Percentiles rank a stretch among this genome's conserved stretches.
These are phyloP conservation scores for Euspilapteryx auroguttella DNA, from an alignment of 2,888 invertebrate genomes.

Conservation along the genomic window DNA sequence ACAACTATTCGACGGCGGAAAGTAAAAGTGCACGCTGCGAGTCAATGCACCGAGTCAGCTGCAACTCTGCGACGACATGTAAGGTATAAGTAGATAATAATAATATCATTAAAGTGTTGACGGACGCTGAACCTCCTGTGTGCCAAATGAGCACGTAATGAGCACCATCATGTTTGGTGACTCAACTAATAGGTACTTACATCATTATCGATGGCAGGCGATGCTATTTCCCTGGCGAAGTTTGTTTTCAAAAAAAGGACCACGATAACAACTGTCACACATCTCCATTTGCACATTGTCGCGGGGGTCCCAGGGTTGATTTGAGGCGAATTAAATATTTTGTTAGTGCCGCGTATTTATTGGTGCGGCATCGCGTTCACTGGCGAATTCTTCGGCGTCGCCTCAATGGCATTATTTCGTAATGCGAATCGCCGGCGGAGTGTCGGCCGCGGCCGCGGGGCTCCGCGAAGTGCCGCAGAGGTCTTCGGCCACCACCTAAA, in stretches of 20 bases:
- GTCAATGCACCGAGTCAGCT: slow-evolving; percentile 25
- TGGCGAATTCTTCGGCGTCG: slow-evolving; percentile 33
- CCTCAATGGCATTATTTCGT: slow-evolving; percentile 50
- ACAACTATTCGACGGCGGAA: too few relatives aligned
- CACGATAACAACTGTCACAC: slow-evolving; percentile 41
- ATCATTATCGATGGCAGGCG: slow-evolving; percentile 29
- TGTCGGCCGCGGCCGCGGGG: slow-evolving; percentile 51
- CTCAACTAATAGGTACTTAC: slow-evolving; percentile 32
- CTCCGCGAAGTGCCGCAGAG: slow-evolving; percentile 31
- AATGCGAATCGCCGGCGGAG: slow-evolving; percentile 39
- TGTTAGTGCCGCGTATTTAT: slow-evolving; percentile 17
- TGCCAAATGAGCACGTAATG: too few relatives aligned
- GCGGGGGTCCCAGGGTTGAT: slow-evolving; percentile 17
- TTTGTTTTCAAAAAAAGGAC: slow-evolving; percentile 20
- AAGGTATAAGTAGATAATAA: slow-evolving; percentile 3
- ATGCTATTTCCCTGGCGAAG: slow-evolving; percentile 27
- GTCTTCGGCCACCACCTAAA: slow-evolving; percentile 45
- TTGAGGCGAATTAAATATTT: slow-evolving; percentile 15
- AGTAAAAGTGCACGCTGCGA: slow-evolving; percentile 43
- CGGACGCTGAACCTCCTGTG: too few relatives aligned
- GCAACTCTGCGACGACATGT: background rate
- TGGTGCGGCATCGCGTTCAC: slow-evolving; percentile 46
- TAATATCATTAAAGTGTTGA: too few relatives aligned
- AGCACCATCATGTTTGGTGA: too few relatives aligned
- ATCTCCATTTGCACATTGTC: slow-evolving; percentile 54